These are phyloP conservation scores for Homalodisca vitripennis DNA, from an alignment of 1,140 invertebrate species.

Conservation along the genomic window DNA sequence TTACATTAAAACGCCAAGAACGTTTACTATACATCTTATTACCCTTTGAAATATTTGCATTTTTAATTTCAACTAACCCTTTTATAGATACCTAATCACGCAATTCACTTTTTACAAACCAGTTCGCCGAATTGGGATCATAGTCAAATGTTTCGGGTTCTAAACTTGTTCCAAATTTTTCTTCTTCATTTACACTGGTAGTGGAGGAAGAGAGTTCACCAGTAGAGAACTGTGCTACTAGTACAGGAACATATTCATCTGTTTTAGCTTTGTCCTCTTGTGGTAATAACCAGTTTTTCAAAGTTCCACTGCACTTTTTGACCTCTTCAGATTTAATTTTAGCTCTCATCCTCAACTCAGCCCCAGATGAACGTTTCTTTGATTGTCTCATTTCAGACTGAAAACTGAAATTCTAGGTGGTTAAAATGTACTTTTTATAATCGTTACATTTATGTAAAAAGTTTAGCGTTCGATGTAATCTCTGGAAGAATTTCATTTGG, in stretches of 20 bases:
- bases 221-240: constrained; percentile 10
- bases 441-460: too few species aligned
- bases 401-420: too few species aligned
- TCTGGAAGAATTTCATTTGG: too few species aligned
- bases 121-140: constrained; percentile 26
- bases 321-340: constrained; percentile 18
- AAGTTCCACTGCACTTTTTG: constrained; percentile 12
- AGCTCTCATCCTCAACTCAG: constrained; percentile 22
- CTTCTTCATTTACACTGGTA: constrained; percentile 10
- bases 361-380: constrained; percentile 17
- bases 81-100: constrained; percentile 24
- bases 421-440: too few species aligned
- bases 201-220: not conserved
- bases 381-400: constrained; percentile 20
- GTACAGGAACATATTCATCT: constrained; percentile 22
- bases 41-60: constrained; percentile 5
- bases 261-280: constrained; percentile 12
- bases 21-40: constrained; percentile 19
- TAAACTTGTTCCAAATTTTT: constrained; percentile 10
- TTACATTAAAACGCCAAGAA: constrained; percentile 4
- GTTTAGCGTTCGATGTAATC: too few species aligned
- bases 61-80: constrained; percentile 24
- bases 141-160: constrained; percentile 22
- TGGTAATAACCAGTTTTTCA: constrained; percentile 4
- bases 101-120: constrained; percentile 20